A percentile compares a stretch with the other conserved stretches of the same genome.
phyloP scores from a whole-genome alignment of 2,888 invertebrate species.

The Chaitophorus viminalis region DNA sequence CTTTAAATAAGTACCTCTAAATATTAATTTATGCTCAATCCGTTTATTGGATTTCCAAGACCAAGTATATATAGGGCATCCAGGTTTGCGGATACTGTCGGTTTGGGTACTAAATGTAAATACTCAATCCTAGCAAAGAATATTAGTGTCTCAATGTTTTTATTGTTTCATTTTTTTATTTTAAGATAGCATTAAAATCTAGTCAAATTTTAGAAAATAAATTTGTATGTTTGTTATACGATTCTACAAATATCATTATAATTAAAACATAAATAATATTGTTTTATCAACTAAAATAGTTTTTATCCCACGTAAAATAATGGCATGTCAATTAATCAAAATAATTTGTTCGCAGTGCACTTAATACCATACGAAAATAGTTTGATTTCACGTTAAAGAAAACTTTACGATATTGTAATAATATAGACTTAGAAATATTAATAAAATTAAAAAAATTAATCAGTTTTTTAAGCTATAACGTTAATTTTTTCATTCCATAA shows the following conservation, averaged over 20 bases:
- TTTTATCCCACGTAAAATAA: constrained; percentile 33
- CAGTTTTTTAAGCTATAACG: constrained; percentile 9
- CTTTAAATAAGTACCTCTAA: neutral
- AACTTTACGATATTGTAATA: neutral
- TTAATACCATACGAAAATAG: constrained; percentile 27
- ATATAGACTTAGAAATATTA: constrained; percentile 43
- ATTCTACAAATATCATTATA: neutral
- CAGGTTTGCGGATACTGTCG: neutral
- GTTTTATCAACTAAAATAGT: neutral
- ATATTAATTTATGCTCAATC: constrained; percentile 26
- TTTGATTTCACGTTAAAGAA: constrained; percentile 28
- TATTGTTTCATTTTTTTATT: constrained; percentile 9
- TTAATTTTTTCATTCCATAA: constrained; percentile 51
- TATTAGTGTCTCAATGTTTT: neutral
- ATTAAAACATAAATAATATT: constrained; percentile 12
- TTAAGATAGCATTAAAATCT: constrained; percentile 44
- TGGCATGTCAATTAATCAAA: constrained; percentile 58
- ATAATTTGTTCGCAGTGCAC: constrained; percentile 39
- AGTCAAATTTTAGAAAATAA: constrained; percentile 57
- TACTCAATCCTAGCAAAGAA: neutral
- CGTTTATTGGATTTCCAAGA: constrained; percentile 46
- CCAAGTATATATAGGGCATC: constrained; percentile 30
- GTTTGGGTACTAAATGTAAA: neutral
- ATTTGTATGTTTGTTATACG: constrained; percentile 28
- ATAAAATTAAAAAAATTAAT: neutral